These are phyloP conservation scores for Shargacucullia verbasci DNA, from an alignment of 2,888 invertebrate species.

Conservation along the genomic window DNA sequence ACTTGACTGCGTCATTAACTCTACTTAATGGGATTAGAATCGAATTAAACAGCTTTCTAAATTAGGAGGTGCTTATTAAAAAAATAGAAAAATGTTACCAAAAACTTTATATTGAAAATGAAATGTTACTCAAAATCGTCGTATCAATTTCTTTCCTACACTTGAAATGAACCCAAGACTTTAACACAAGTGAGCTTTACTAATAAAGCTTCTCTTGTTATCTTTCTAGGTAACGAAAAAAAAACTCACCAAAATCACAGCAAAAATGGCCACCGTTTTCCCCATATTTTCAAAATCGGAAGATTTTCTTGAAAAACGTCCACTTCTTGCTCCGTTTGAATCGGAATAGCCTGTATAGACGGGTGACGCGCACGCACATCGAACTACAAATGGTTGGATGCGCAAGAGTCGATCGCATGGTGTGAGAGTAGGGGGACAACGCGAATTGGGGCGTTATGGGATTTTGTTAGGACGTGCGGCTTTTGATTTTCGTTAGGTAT, in stretches of 20 bases:
- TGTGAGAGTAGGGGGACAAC: constrained; percentile 29
- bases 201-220: background rate
- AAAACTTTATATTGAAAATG: too few species aligned
- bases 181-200: too few species aligned
- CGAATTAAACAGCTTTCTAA: too few species aligned
- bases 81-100: too few species aligned
- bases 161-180: too few species aligned
- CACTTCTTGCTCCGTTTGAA: constrained; percentile 67
- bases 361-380: constrained; percentile 78
- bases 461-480: constrained; percentile 21
- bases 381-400: constrained; percentile 46
- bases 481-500: too few species aligned
- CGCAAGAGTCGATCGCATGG: constrained; percentile 26
- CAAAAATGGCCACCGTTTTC: constrained; percentile 32
- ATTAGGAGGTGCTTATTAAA: too few species aligned
- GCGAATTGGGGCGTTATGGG: constrained; percentile 8
- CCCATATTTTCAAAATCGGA: constrained; percentile 47
- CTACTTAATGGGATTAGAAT: too few species aligned
- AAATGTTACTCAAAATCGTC: too few species aligned
- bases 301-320: constrained; percentile 63
- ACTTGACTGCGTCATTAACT: too few species aligned
- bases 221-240: background rate
- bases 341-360: constrained; percentile 72
- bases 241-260: constrained; percentile 44
- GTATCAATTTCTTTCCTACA: too few species aligned